Evolutionary conservation across 2,113 vertebrate species (phyloP), one percentile per base, ranked within the genome.

Genomic region (Otus sunia): DNA sequence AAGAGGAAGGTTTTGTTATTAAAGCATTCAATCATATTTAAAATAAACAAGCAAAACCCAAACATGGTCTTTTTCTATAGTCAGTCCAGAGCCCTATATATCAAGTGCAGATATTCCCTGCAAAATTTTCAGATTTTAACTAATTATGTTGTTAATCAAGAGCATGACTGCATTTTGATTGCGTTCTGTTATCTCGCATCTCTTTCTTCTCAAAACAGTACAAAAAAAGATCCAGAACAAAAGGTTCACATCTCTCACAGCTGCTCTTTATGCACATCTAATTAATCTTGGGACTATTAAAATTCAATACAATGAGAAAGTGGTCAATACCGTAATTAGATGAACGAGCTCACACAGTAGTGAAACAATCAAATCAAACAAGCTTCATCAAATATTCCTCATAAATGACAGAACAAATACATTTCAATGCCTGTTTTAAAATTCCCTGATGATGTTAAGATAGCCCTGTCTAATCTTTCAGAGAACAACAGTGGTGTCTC

Each of bases 291-390:
- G 63, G 82, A 86, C 72, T 72, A 95, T 89, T 95, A 93, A 90
- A 92, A 96, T 93, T 87, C 92, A 75, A 84, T 96, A 84, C 86
- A 92, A 90, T 88, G 66, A 77, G 68, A 77, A 73, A 90, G 21
- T 59, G 86, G 92, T 95, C 96, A 96, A 95, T 96, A 93, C 29
- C 30, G 34, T 82, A 92, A 49, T 97, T 88, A 96, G 63, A 93
- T 94, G 93, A 97, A 93, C 0, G 49, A 82, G 50, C 93, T 95
- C 92, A 91, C 74, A 52, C 52, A 81, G 87, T 34, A 71, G 52
- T 94, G 55, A 94, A 83, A 95, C 86, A 96, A 94, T 96, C 79
- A 92, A 93, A 96, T 96, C 91, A 96, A 96, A 96, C 49, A 60
- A 76, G 43, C 78, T 95, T 93, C 90, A 86, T 93, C 91, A 97